Percentiles rank a stretch among this genome's conserved stretches.
phyloP scores from a whole-genome alignment of 2,888 invertebrate genomes.

The Pseudococcus viburni region DNA sequence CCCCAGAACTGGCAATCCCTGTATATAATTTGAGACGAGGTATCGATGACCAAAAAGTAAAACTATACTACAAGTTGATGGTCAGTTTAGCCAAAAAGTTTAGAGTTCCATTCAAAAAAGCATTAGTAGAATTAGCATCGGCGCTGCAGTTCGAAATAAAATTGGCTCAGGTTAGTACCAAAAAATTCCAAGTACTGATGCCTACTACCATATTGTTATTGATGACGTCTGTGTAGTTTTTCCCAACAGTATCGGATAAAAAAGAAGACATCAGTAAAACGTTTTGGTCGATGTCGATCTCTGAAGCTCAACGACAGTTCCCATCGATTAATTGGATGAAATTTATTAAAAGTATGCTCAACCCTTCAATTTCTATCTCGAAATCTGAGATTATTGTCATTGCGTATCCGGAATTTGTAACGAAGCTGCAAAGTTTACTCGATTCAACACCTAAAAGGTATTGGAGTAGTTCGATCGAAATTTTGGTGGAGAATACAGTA shows the following conservation, averaged over 20 bases:
- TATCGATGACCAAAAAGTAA: not conserved
- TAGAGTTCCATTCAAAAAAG: not conserved
- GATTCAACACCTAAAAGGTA: conserved; percentile 24
- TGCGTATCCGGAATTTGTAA: conserved; percentile 32
- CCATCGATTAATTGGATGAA: conserved; percentile 34
- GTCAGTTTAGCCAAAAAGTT: not conserved
- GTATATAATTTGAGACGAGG: not conserved
- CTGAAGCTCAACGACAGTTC: not conserved
- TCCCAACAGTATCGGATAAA: conserved; percentile 12
- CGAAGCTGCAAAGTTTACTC: not conserved
- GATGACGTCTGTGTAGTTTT: conserved; percentile 6
- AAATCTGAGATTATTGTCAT: not conserved
- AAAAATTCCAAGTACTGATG: too few species aligned
- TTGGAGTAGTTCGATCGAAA: not conserved
- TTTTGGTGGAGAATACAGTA: too few species aligned
- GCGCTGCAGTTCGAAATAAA: conserved; percentile 38
- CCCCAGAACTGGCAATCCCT: conserved; percentile 9
- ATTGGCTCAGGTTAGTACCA: conserved; percentile 15
- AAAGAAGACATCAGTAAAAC: conserved; percentile 32
- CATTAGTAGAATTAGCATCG: conserved; percentile 12
- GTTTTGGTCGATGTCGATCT: not conserved
- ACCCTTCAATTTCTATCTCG: not conserved
- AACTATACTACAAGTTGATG: conserved; percentile 23
- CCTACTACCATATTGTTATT: not conserved
- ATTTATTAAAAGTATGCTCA: conserved; percentile 13